Evolutionary conservation across 2,113 vertebrate genomes (phyloP).

Genomic region (Ceyx margarethae): DNA sequence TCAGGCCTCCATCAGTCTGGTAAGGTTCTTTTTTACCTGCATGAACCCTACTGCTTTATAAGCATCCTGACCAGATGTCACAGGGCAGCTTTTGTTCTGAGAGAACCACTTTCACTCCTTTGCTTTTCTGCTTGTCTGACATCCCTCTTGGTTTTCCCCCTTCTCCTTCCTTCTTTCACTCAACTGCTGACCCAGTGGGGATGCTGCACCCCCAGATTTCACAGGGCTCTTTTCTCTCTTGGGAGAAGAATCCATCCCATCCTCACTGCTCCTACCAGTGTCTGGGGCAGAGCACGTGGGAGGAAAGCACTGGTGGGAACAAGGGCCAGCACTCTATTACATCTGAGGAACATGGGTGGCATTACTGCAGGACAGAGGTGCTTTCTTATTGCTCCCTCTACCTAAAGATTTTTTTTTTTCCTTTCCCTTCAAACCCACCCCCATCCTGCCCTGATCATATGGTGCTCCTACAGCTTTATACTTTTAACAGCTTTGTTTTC

Average conservation of each 20-base stretch:
- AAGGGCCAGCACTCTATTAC: background rate
- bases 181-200: background rate
- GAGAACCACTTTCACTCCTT: background rate
- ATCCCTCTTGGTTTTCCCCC: background rate
- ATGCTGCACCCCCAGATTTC: background rate
- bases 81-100: background rate
- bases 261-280: background rate
- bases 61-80: background rate
- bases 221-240: background rate
- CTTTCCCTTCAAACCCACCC: background rate
- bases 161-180: background rate
- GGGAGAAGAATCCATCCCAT: background rate
- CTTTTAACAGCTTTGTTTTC: conserved; percentile 19
- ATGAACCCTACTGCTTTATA: background rate
- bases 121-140: background rate
- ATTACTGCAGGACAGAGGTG: background rate
- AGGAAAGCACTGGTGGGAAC: background rate
- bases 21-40: background rate
- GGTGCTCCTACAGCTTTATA: background rate
- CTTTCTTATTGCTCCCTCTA: background rate
- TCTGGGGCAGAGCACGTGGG: background rate
- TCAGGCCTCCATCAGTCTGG: background rate
- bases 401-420: background rate
- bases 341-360: fast-evolving
- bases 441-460: background rate